Evolutionary conservation across 2,888 invertebrate species (phyloP), one percentile per base, ranked within the genome.

Genomic region (Branchipolynoe longqiensis): DNA sequence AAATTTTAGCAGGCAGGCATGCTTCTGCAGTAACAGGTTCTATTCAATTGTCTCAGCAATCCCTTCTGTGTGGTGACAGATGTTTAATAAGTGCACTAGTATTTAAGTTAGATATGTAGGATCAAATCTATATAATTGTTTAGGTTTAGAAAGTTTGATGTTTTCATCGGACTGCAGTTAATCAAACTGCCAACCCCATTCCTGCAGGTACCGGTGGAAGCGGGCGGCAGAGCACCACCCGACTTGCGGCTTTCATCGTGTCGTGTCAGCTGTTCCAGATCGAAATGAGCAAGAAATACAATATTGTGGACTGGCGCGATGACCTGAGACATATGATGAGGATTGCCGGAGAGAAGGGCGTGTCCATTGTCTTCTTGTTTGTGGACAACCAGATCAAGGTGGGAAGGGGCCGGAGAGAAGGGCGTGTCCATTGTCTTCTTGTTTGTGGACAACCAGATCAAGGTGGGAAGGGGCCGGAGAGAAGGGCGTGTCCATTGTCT

Each of bases 381-480:
- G 92, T 91, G 0, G 93, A 93, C 85, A 92, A 93, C 88, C 93
- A 93, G 86, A 92, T 93, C 33, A 93, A 93, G 91, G 93, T 93
- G 84, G 58, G 54, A 36, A n/a, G n/a, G 89, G 41, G 92, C 93
- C 0, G 93, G 93, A 6, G 92, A 92, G 69, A 91, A 92, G 28
- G 93, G 93, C 4, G 88, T 91, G 2, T 91, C 92, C 28, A 92
- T 89, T 84, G 93, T 93, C 40, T 93, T 93, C 89, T 88, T 93
- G 64, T 93, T 93, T 88, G 92, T 91, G 0, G 58, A n/a, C 58
- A 8, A 58, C n/a, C n/a, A 58, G n/a, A 58, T 58, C 58, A 58
- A 58, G 12, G 58, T 18, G 8, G 18, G 48, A 12, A n/a, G n/a
- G n/a, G n/a, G n/a, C n/a, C n/a, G n/a, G n/a, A n/a, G n/a, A 48